Evolutionary conservation across 2,888 invertebrate species (phyloP), one percentile per base, ranked within the genome.

Genomic region (Yponomeuta plumbellus): DNA sequence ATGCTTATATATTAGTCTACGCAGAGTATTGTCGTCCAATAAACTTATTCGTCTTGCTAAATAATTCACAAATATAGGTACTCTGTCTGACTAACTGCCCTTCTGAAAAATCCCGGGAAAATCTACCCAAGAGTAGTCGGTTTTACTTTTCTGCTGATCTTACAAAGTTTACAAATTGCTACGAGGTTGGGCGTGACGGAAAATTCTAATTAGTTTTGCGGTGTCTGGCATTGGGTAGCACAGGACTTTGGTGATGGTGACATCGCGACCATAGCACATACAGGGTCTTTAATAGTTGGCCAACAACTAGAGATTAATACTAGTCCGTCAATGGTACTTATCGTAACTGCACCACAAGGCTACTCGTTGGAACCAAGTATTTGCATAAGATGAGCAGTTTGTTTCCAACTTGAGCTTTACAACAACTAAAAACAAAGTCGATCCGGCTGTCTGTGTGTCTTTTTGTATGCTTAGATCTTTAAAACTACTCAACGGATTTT

Each of bases 181-280:
- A 77, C 76, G 73, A 71, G 66, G 74, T 72, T 69, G 79, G 85
- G 83, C 88, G 86, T 89, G 89, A 87, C 87, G 83, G 84, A 84
- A 83, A 85, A 87, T 88, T 89, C 83, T 91, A 91, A 91, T 91
- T 90, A 88, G 84, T 80, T 76, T n/a, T 70, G 80, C 83, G 66
- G 90, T 90, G 88, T 83, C 89, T 85, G 90, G 88, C 76, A 80
- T 84, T 78, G 85, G 83, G 81, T 83, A 84, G 90, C 71, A 89
- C 90, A 61, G 56, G 17, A 20, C 23, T 26, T 6, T 21, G 61
- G 64, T 13, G 52, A 26, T 58, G 26, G 66, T 40, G 63, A 63
- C 63, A 63, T 44, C 63, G 62, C 62, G 62, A 20, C 59, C 59
- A 59, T 21, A 59, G 17, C 44, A 52, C 44, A 52, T 52, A n/a